Evolutionary conservation across 2,888 invertebrate genomes (phyloP), one percentile per base, ranked within the genome.

Genomic region (Drosophila diplacantha): DNA sequence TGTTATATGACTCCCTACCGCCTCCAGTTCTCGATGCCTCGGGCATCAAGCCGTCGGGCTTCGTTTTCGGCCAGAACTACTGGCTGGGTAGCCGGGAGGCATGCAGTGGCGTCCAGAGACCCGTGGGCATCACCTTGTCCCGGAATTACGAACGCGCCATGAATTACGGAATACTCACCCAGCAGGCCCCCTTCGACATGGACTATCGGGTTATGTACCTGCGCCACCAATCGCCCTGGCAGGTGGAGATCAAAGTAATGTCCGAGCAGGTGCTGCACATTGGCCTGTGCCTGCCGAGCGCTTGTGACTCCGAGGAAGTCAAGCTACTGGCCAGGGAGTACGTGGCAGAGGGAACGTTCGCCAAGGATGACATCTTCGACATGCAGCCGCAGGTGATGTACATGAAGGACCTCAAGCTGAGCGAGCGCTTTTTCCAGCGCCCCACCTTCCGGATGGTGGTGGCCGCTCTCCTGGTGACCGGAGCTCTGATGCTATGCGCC

Each of bases 1-100:
- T 14, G n/a, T 9, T 20, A 34, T 8, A 22, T 22, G 2, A 12
- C 12, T 12, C 18, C 12, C 3, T 31, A 2, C 5, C 26, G 46
- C 70, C 12, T 69, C 12, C 65, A 89, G 92, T 90, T 72, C 79
- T 92, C 39, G 92, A 92, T 80, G 89, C 91, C 3, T 91, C 91
- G 55, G 92, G 91, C 16, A 83, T 81, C 16, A 90, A 91, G 4
- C 86, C 87, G 1, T 74, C 90, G 0, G 91, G 91, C 1, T 91
- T 92, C 70, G 73, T 91, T 1, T 90, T 90, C 72, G 92, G 92
- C 0, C 90, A 91, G 68, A 92, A 91, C 84, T 90, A 89, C 47
- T 92, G 92, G 92, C 72, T 91, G 20, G 92, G 92, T 3, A 89
- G 89, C 26, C 87, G 87, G 18, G 85, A 85, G 22, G 90, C 90